A percentile compares a stretch with the other conserved stretches of the same genome.
Evolutionary conservation across 1,140 invertebrate species (phyloP).

Genomic region (Galleria mellonella): DNA sequence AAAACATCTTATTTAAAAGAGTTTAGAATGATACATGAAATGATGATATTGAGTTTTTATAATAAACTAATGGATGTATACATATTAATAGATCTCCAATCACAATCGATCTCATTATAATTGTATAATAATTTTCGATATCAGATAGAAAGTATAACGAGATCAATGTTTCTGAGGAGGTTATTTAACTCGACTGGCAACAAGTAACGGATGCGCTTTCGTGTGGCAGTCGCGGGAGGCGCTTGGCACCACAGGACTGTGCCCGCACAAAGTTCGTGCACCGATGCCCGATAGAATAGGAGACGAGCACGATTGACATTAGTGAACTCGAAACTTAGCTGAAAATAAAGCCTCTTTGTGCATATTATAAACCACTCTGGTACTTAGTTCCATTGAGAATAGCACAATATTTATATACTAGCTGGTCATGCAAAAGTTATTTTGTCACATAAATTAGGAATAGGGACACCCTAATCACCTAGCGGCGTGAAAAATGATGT

Average conservation of each 20-base stretch:
- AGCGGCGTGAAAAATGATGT: no score
- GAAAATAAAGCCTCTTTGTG: slow-evolving; percentile 40
- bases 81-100: slow-evolving; percentile 18
- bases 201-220: slow-evolving; percentile 31
- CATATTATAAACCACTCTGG: no score
- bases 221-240: slow-evolving; percentile 10
- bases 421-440: no score
- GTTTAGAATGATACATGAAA: no score
- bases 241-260: slow-evolving; percentile 12
- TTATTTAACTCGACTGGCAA: slow-evolving; percentile 30
- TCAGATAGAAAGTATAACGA: slow-evolving; percentile 55
- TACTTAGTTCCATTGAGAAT: no score
- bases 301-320: slow-evolving; percentile 43
- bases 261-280: slow-evolving; percentile 30
- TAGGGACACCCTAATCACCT: no score
- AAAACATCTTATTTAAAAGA: no score
- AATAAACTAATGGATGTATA: slow-evolving; percentile 2
- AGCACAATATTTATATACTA: no score
- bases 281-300: slow-evolving; percentile 45
- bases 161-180: slow-evolving; percentile 20
- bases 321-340: slow-evolving; percentile 35
- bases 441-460: no score
- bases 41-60: no score
- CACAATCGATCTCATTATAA: slow-evolving; percentile 15
- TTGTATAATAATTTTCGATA: slow-evolving; percentile 30